phyloP scores from a whole-genome alignment of 2,888 invertebrate genomes.

The Hemistola chrysoprasaria region DNA sequence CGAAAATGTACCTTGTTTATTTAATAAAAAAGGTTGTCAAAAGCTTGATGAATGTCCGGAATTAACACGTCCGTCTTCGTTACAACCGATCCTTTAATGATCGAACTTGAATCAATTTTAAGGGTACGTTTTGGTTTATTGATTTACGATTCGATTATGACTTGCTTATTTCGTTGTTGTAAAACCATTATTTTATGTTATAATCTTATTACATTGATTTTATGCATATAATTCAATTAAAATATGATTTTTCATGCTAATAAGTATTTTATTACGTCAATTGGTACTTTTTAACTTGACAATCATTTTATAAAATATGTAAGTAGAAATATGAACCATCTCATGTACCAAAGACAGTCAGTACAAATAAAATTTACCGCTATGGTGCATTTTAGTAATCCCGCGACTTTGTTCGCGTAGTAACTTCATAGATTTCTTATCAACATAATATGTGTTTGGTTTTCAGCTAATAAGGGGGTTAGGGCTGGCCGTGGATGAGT shows the following conservation, averaged over 20 bases:
- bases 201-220: constrained; percentile 50
- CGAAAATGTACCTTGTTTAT: constrained; percentile 42
- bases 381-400: no score
- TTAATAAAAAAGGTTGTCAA: constrained; percentile 36
- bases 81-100: constrained; percentile 78
- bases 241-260: neutral
- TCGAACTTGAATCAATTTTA: constrained; percentile 70
- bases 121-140: constrained; percentile 70
- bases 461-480: no score
- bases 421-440: no score
- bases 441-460: no score
- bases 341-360: no score
- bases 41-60: constrained; percentile 36
- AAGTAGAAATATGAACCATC: no score
- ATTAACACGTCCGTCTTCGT: constrained; percentile 77
- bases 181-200: constrained; percentile 43
- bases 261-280: no score
- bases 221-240: constrained; percentile 11
- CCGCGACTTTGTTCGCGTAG: no score
- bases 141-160: constrained; percentile 72
- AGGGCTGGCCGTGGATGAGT: no score
- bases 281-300: no score
- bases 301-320: no score
- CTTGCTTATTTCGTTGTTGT: constrained; percentile 61
- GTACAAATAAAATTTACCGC: no score